phyloP scores from a whole-genome alignment of 2,113 vertebrate species.

The Hassar affinis region DNA sequence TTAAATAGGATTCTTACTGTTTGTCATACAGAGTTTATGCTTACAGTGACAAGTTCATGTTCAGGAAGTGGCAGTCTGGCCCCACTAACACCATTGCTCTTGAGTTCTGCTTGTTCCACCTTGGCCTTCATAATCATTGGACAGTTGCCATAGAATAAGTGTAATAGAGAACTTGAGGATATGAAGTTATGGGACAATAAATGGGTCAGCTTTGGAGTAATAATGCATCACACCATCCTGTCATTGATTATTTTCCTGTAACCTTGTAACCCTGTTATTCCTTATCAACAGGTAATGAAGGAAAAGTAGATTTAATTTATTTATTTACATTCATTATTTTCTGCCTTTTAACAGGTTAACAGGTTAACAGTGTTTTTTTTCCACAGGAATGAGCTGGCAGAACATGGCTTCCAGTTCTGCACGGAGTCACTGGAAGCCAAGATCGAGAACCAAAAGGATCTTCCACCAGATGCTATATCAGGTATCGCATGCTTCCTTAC shows the following conservation, averaged over 20 bases:
- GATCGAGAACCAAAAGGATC: slow-evolving; percentile 75
- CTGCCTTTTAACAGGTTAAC: not conserved
- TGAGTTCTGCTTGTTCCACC: not conserved
- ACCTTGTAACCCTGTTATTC: not conserved
- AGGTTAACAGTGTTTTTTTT: not conserved
- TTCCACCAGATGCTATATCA: slow-evolving; percentile 70
- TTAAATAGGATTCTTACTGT: not conserved
- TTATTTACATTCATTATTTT: not conserved
- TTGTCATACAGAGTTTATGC: no score
- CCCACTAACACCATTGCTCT: not conserved
- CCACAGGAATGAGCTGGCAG: slow-evolving; percentile 81
- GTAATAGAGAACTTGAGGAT: not conserved
- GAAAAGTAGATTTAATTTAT: not conserved
- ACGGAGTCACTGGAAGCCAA: slow-evolving; percentile 86
- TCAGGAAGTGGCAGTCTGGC: no score
- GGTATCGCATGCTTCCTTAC: slow-evolving; percentile 63
- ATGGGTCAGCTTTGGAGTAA: not conserved
- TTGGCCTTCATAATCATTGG: not conserved
- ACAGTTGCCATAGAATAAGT: not conserved
- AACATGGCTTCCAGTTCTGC: slow-evolving; percentile 91
- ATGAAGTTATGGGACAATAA: not conserved
- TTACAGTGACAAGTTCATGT: no score
- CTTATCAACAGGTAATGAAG: not conserved
- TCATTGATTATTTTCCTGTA: not conserved
- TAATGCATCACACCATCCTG: not conserved